These are phyloP conservation scores for Silurus asotus DNA, from an alignment of 2,113 vertebrate species.

Conservation along the genomic window DNA sequence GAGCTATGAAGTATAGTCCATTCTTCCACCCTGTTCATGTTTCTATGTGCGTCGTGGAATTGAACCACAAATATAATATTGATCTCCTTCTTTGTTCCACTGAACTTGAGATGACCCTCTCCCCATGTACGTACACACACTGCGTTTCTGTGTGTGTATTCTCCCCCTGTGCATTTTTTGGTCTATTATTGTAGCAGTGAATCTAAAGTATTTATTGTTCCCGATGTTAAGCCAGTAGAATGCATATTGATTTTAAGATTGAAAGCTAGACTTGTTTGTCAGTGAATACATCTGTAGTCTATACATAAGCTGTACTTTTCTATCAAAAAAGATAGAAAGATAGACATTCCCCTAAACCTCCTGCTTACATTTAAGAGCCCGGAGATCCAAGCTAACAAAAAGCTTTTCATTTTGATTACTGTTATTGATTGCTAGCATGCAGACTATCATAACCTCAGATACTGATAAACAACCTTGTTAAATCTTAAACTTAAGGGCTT, in stretches of 20 bases:
- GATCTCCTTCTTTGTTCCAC: constrained; percentile 83
- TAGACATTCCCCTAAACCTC: constrained; percentile 75
- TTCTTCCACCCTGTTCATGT: constrained; percentile 86
- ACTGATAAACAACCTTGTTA: constrained; percentile 27
- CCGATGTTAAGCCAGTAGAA: constrained; percentile 55
- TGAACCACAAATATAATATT: constrained; percentile 89
- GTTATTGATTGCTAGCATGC: constrained; percentile 31
- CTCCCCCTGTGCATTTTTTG: neutral
- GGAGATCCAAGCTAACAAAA: neutral
- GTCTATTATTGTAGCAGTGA: constrained; percentile 43
- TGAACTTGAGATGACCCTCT: constrained; percentile 93
- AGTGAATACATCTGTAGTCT: constrained; percentile 54
- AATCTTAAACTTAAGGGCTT: neutral
- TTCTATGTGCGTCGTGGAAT: constrained; percentile 86
- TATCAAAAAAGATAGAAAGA: constrained; percentile 74
- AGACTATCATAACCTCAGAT: constrained; percentile 30
- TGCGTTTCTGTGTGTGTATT: constrained; percentile 11
- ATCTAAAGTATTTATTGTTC: constrained; percentile 43
- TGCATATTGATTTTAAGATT: constrained; percentile 77
- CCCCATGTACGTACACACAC: constrained; percentile 50
- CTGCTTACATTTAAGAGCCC: constrained; percentile 59
- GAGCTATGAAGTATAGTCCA: neutral
- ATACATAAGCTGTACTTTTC: constrained; percentile 63
- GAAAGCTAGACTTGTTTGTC: constrained; percentile 54
- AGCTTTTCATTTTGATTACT: constrained; percentile 21